These are phyloP conservation scores for Phortica okadai DNA, from an alignment of 2,888 invertebrate genomes.

Conservation along the genomic window DNA sequence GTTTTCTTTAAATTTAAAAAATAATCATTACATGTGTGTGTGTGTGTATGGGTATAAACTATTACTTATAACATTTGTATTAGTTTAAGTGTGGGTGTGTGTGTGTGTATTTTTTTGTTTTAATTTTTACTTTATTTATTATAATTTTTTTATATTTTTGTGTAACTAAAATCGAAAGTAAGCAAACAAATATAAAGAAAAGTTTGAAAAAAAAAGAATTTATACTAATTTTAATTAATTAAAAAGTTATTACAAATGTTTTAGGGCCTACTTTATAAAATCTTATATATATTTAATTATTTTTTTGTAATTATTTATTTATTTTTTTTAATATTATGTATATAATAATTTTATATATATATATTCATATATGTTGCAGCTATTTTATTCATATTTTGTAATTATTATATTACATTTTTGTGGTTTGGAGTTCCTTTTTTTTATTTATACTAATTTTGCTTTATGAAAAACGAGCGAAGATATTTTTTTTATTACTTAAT, in stretches of 20 bases:
- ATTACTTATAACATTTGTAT: constrained; percentile 4
- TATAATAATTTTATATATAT: constrained; percentile 17
- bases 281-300: constrained; percentile 11
- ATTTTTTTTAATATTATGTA: constrained; percentile 11
- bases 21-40: not conserved
- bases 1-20: not conserved
- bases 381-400: constrained; percentile 21
- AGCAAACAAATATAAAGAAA: not conserved
- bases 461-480: constrained; percentile 6
- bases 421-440: constrained; percentile 8
- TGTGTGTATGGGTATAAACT: constrained; percentile 1
- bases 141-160: constrained; percentile 2
- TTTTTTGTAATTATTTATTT: constrained; percentile 9
- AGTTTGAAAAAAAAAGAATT: constrained; percentile 1
- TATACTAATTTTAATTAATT: constrained; percentile 7
- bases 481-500: constrained; percentile 29
- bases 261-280: constrained; percentile 1
- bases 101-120: not conserved
- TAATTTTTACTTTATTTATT: not conserved
- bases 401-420: constrained; percentile 20
- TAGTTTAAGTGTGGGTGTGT: not conserved
- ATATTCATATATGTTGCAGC: constrained; percentile 18
- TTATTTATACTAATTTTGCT: not conserved
- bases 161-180: not conserved
- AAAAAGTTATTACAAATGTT: constrained; percentile 11